Conservation (phyloP, 2,888 invertebrate species). For the Andrena camellia region DNA sequence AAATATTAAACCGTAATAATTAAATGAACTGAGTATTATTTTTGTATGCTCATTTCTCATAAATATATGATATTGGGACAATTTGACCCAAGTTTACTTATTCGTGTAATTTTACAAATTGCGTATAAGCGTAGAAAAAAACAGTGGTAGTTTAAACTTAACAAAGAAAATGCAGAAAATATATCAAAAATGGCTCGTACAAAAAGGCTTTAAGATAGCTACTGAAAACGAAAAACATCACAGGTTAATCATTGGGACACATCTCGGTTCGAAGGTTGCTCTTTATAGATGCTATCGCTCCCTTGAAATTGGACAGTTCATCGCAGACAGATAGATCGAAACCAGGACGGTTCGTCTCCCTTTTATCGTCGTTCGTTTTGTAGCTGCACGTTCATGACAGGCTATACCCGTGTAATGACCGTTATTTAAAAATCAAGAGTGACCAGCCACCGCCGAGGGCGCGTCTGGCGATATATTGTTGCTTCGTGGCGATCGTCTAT, state of each 20-base stretch:
- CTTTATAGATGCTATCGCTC: slow-evolving; percentile 50
- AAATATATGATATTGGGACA: too few relatives aligned
- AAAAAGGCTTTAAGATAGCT: too few relatives aligned
- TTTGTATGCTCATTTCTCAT: too few relatives aligned
- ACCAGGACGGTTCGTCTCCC: slow-evolving; percentile 23
- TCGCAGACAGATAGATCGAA: slow-evolving; percentile 63
- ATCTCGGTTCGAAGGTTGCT: slow-evolving; percentile 46
- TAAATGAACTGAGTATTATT: too few relatives aligned
- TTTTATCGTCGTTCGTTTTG: slow-evolving; percentile 1
- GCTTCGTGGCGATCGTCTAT: slow-evolving; percentile 68
- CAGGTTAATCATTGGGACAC: slow-evolving; percentile 6
- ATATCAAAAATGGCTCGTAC: too few relatives aligned
- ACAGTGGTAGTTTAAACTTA: too few relatives aligned
- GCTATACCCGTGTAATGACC: slow-evolving; percentile 74
- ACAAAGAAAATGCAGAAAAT: too few relatives aligned
- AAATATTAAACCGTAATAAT: too few relatives aligned
- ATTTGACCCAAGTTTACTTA: too few relatives aligned
- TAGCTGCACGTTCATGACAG: slow-evolving; percentile 41
- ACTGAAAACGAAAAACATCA: background rate
- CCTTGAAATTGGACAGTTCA: slow-evolving; percentile 53
- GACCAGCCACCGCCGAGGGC: slow-evolving; percentile 70
- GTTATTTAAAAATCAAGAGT: slow-evolving; percentile 77
- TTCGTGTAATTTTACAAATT: too few relatives aligned
- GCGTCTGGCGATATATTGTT: slow-evolving; percentile 71
- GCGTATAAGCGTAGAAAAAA: too few relatives aligned